Percentiles rank a stretch among this genome's conserved stretches.
These are phyloP conservation scores for Ctenodactylus gundi DNA, from an alignment of 2,113 vertebrate species.

Conservation along the genomic window DNA sequence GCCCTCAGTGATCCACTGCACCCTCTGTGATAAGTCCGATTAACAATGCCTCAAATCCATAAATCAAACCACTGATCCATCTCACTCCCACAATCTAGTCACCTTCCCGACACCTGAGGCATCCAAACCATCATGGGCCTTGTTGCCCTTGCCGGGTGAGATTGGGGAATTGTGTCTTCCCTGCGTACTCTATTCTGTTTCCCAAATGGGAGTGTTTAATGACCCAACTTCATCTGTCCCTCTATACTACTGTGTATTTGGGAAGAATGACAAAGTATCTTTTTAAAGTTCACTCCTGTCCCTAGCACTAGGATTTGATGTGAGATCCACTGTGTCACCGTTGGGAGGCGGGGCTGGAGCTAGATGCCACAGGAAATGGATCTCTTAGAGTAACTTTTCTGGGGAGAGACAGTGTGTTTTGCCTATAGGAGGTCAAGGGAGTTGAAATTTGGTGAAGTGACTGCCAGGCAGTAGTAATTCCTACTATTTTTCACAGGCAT, in stretches of 20 bases:
- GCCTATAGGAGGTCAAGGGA: neutral
- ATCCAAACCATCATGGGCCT: too few relatives aligned
- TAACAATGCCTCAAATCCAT: too few relatives aligned
- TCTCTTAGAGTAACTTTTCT: neutral
- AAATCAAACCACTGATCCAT: too few relatives aligned
- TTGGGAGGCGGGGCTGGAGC: neutral
- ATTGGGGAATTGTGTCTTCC: neutral
- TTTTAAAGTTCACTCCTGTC: neutral
- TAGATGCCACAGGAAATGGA: neutral
- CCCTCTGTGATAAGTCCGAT: too few relatives aligned
- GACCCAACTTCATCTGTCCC: neutral
- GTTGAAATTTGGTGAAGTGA: neutral
- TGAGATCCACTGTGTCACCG: neutral
- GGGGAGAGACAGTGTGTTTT: neutral
- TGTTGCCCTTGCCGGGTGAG: neutral
- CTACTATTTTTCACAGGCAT: neutral
- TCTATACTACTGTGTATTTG: neutral
- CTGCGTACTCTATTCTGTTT: neutral
- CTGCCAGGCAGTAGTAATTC: neutral
- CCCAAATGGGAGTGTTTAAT: neutral
- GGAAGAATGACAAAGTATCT: neutral
- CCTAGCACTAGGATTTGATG: neutral
- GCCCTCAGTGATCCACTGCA: too few relatives aligned
- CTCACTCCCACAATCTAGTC: too few relatives aligned
- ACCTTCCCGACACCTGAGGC: too few relatives aligned